Base-by-base conservation (phyloP, 1,140 invertebrate genomes). In the Mylabris phalerata region DNA sequence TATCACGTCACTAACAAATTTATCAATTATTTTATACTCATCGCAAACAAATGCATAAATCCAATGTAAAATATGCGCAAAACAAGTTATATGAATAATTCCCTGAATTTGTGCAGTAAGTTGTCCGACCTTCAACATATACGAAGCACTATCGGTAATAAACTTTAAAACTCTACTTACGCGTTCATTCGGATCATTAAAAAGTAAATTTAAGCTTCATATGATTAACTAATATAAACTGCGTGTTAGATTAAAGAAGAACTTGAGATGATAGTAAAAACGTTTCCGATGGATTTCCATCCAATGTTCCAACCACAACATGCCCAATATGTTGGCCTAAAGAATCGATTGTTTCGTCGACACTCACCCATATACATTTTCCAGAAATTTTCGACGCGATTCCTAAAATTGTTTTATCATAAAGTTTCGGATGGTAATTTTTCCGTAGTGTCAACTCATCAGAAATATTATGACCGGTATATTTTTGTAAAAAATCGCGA, bases 1-100 rank as follows among this genome's bases (percentile, higher is more conserved):
- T 13, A 13, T 13, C 13, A 63, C 48, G 38, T 39, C 57, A 13
- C 55, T 57, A 41, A 73, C 58, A 7, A 72, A 50, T 27, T 55
- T 41, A 57, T 68, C 59, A 3, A 72, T 62, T 19, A 61, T 46
- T 5, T 58, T 40, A 59, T 55, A 69, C 25, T 64, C 19, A 9
- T 47, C 48, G 41, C 65, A 50, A 52, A 72, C 60, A 44, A 57
- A 58, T 59, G 72, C 70, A 13, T 60, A 65, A 27, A 73, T 59
- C 41, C 61, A 3, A 57, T 73, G 60, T 13, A 67, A 50, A 54
- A 50, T 63, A 65, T 73, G 70, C 13, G 65, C 70, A 24, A 73
- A 39, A 55, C 68, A 73, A 7, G 68, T 73, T 6, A 71, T 55
- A 48, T 71, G 66, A 47, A 68, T 45, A 45, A 70, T 62, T 32